Base-by-base conservation (phyloP, 2,113 vertebrate species). In the Progne subis region DNA sequence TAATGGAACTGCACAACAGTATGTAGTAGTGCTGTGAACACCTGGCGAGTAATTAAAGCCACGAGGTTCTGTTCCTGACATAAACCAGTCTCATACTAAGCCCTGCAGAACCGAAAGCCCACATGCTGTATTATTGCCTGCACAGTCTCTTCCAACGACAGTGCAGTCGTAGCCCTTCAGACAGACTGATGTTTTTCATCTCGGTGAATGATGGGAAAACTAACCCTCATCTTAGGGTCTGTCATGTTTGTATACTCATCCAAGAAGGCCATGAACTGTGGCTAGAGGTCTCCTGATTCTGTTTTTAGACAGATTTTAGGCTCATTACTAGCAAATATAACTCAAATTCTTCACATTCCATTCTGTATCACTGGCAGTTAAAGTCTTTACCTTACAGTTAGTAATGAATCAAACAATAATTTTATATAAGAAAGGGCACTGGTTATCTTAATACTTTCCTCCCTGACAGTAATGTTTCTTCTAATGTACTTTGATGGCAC, bases 11-110 rank as follows among this genome's bases (percentile, higher is more conserved):
- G 43, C 46, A 71, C 3, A 24, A 47, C 92, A 84, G 81, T 77
- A 56, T 1, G 2, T 25, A 59, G 92, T 57, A 88, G 56, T 94
- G 94, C 85, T 90, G 44, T 76, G 86, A 83, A 84, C 92, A 97
- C 80, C 82, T 94, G 92, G 75, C 47, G 56, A 93, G 96, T 94
- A 93, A 97, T 94, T 94, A 96, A 93, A 96, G 70, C 67, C 67
- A 60, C 9, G 29, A 86, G 47, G 85, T 74, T 93, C 72, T 79
- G 64, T 46, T 70, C 60, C 79, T 95, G 89, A 94, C 86, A 85
- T 84, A 95, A 79, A 53, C 70, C 68, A 87, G 74, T 83, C 74
- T 90, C 78, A 56, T 65, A 49, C 46, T 61, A 92, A 69, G 53
- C 44, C 81, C 57, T 70, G 68, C 26, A 47, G 55, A 96, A 69